Evolutionary conservation across 2,113 vertebrate genomes (phyloP), one percentile per base, ranked within the genome.

Genomic region (Arizona elegans): DNA sequence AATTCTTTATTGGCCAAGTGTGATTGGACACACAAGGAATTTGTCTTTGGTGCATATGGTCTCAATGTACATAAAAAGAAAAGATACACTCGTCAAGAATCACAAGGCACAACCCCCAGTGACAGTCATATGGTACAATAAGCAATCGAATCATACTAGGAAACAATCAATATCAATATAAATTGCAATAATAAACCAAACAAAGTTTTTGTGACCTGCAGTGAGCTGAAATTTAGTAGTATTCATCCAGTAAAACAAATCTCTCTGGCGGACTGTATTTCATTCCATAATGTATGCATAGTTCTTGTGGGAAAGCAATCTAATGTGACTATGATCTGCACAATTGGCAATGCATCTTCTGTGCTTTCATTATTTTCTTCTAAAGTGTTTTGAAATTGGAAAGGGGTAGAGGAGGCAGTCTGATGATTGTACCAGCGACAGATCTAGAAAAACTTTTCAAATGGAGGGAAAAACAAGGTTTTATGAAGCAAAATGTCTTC

Each of bases 301-400:
- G 43, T 47, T 93, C 85, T 65, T 81, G 52, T n/a, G 50, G 38
- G 21, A 59, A 93, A 88, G 86, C 90, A 89, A 91, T 85, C 62
- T 53, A 59, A 93, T 85, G 52, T 43, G 91, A 90, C 93, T 54
- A 17, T 54, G 70, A 13, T 93, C 54, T 33, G 13, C 87, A 91
- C 65, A 89, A 38, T 88, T 23, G 54, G 55, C 58, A 59, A 85
- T 53, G 59, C 52, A 24, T 29, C 43, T 62, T 29, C 87, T 62
- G 0, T 58, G 19, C 58, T 91, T 93, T 93, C 86, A 85, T 93
- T 62, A 91, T 58, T 91, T 70, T 86, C 87, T 81, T 86, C 47
- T 92, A 87, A 85, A 91, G n/a, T 81, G 54, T 13, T 89, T 93
- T 91, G 86, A 15, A 75, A 23, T 70, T 59, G n/a, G 87, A 93